Conservation (phyloP, 1,140 invertebrate species). For the Anastrepha obliqua region DNA sequence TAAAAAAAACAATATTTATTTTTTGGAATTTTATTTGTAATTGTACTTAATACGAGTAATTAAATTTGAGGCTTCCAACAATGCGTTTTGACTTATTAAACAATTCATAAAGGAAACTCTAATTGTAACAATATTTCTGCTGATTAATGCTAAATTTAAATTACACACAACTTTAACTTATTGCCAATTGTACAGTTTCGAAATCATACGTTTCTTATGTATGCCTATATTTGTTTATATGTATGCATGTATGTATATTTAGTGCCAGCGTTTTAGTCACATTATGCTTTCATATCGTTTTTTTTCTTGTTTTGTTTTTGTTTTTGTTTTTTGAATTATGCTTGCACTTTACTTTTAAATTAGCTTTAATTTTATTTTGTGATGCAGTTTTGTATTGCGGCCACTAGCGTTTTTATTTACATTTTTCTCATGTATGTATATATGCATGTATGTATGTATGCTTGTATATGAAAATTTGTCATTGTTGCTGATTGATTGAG, state of each 20-base stretch:
- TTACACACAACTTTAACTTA: constrained; percentile 5
- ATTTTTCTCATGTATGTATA: constrained; percentile 4
- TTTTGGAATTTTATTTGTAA: background rate
- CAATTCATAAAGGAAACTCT: background rate
- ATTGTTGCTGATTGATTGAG: constrained; percentile 33
- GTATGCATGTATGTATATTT: background rate
- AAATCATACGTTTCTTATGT: background rate
- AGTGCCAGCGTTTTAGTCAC: background rate
- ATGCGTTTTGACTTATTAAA: background rate
- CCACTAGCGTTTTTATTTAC: background rate
- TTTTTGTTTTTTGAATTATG: background rate
- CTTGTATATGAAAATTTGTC: background rate
- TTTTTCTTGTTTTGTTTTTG: background rate
- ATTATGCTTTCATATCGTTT: background rate
- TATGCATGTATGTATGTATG: constrained; percentile 1
- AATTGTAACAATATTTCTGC: background rate
- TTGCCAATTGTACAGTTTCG: background rate
- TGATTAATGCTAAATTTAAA: background rate
- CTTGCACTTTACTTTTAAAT: background rate
- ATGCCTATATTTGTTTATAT: background rate
- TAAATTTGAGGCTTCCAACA: background rate
- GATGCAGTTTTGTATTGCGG: no score
- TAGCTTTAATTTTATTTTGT: background rate
- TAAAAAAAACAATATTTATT: background rate
- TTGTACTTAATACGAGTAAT: constrained; percentile 23